Evolutionary conservation across 2,113 vertebrate species (phyloP).

Genomic region (Prionailurus bengalensis): DNA sequence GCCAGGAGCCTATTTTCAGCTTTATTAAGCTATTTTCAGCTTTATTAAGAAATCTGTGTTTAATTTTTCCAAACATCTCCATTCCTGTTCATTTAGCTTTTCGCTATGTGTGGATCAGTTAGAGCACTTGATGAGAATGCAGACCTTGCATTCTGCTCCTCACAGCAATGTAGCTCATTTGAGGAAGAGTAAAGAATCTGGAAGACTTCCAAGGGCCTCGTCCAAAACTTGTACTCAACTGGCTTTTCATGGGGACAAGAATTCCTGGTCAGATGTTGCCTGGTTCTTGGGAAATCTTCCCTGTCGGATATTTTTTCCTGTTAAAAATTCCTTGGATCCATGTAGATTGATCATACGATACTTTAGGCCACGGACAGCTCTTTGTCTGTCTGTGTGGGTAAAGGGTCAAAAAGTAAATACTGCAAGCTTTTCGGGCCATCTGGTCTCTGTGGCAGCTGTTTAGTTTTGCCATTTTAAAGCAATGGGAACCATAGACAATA

Average conservation of each 20-base stretch:
- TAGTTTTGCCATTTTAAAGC: background rate
- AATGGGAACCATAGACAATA: background rate
- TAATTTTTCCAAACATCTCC: constrained; percentile 83
- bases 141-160: constrained; percentile 69
- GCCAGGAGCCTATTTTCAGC: constrained; percentile 82
- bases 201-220: constrained; percentile 47
- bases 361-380: background rate
- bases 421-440: background rate
- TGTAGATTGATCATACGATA: background rate
- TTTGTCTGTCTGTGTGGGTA: no score
- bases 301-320: background rate
- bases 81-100: constrained; percentile 82
- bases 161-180: constrained; percentile 46
- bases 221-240: constrained; percentile 58
- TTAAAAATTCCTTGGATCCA: background rate
- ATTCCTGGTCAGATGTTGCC: background rate
- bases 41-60: constrained; percentile 87
- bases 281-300: background rate
- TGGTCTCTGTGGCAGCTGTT: background rate
- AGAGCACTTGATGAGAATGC: constrained; percentile 74
- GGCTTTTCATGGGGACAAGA: constrained; percentile 28
- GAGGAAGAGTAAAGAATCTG: constrained; percentile 59
- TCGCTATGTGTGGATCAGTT: constrained; percentile 83
- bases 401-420: background rate
- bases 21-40: constrained; percentile 87